Base-by-base conservation (phyloP, 1,140 invertebrate genomes). In the Panagrolaimus sp. region DNA sequence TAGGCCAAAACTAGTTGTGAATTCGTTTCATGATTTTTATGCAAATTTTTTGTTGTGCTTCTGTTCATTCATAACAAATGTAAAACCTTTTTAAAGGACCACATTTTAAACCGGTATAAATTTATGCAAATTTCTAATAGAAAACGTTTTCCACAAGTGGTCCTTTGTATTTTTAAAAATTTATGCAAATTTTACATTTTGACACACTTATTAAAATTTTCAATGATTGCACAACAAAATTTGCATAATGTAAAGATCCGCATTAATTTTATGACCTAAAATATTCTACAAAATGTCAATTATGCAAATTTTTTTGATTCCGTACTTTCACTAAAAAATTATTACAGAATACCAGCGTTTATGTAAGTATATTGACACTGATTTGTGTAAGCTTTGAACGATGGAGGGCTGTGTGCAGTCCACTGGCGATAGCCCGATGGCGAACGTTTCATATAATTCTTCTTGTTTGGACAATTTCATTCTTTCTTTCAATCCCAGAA, bases 261-360 rank as follows among this genome's bases (percentile, higher is more conserved):
- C n/a, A n/a, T n/a, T n/a, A n/a, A n/a, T n/a, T n/a, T n/a, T n/a
- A n/a, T n/a, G n/a, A n/a, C 45, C 45, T 52, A n/a, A 1, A 0
- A 7, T 52, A 21, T 52, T 52, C 48, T 8, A 21, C 9, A 24
- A 52, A 52, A 52, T 12, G 26, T 21, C 7, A n/a, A 17, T 47
- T 52, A 8, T 52, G 1, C 48, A 21, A 21, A n/a, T 15, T 8
- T 52, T 52, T 52, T 52, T 15, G 26, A 52, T 24, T 52, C 26
- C 26, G 48, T n/a, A 52, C 28, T 24, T 48, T 48, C 2, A n/a
- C 10, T n/a, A 10, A n/a, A 48, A 15, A 48, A 10, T 48, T 48
- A 48, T 71, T 79, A 17, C 63, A 81, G 81, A 81, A 81, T 64
- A 83, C 81, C 7, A 73, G 71, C 15, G 79, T 81, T 21, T 81